Conservation (phyloP, 2,888 invertebrate species). For the Mechanitis messenoides region DNA sequence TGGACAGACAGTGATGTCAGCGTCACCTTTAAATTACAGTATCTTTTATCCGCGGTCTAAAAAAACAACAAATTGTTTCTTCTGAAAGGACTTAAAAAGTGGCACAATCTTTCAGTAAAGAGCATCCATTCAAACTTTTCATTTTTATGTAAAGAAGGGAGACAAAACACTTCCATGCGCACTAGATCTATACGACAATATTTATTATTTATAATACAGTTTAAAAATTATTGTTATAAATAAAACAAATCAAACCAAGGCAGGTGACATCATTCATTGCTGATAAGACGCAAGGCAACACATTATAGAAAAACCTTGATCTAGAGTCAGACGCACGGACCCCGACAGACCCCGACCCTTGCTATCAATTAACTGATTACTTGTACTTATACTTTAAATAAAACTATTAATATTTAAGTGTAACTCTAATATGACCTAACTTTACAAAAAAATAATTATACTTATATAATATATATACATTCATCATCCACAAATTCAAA, state of each 20-base stretch:
- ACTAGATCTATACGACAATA: too few species aligned
- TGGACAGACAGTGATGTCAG: too few species aligned
- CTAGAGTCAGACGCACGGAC: slow-evolving; percentile 10
- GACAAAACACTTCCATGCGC: background rate
- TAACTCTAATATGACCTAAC: background rate
- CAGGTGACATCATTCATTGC: background rate
- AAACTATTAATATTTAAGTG: background rate
- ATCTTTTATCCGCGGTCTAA: too few species aligned
- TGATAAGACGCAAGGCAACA: background rate
- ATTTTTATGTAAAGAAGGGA: background rate
- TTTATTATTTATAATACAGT: too few species aligned
- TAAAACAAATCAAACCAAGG: background rate
- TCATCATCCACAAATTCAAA: background rate
- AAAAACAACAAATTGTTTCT: too few species aligned
- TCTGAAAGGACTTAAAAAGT: too few species aligned
- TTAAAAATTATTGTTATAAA: background rate
- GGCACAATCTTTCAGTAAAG: too few species aligned
- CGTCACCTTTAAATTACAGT: too few species aligned
- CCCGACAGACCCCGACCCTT: slow-evolving; percentile 9
- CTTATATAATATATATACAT: background rate
- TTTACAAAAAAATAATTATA: background rate
- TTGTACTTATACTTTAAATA: background rate
- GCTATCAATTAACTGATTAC: slow-evolving; percentile 13
- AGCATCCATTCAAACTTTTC: too few species aligned
- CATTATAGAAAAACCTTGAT: slow-evolving; percentile 12